Evolutionary conservation across 2,797 vertebrate genomes (phyloP).

Genomic region (Anabas testudineus): DNA sequence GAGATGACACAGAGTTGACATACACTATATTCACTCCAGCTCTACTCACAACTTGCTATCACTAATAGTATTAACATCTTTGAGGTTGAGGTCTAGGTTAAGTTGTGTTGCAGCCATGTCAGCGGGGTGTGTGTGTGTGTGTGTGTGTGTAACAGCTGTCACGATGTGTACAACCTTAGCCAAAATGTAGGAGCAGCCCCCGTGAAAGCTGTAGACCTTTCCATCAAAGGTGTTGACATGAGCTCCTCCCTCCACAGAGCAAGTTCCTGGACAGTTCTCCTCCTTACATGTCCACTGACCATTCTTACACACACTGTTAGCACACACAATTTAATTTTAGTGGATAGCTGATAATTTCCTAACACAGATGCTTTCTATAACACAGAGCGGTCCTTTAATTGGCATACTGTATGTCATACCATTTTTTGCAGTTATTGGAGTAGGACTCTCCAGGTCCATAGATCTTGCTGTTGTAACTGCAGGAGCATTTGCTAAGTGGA

Average conservation of each 20-base stretch:
- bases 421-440: conserved; percentile 72
- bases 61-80: background rate
- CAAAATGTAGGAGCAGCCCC: conserved; percentile 87
- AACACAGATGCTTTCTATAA: background rate
- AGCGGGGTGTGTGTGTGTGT: background rate
- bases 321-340: conserved; percentile 31
- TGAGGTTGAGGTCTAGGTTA: background rate
- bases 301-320: conserved; percentile 73
- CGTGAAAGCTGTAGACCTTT: conserved; percentile 86
- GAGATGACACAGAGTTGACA: background rate
- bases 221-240: conserved; percentile 86
- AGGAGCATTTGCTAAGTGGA: conserved; percentile 67
- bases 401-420: conserved; percentile 54
- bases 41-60: background rate
- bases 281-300: conserved; percentile 86
- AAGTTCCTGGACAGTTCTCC: conserved; percentile 84
- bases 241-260: conserved; percentile 88
- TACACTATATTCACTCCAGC: background rate
- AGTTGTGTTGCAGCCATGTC: background rate
- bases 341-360: background rate
- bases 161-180: conserved; percentile 56
- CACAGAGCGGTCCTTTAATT: background rate
- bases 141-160: background rate
- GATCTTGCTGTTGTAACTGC: conserved; percentile 69
- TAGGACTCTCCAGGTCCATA: conserved; percentile 72